Percentiles rank a stretch among this genome's conserved stretches.
Evolutionary conservation across 2,888 invertebrate species (phyloP).

Genomic region (Troides aeacus): DNA sequence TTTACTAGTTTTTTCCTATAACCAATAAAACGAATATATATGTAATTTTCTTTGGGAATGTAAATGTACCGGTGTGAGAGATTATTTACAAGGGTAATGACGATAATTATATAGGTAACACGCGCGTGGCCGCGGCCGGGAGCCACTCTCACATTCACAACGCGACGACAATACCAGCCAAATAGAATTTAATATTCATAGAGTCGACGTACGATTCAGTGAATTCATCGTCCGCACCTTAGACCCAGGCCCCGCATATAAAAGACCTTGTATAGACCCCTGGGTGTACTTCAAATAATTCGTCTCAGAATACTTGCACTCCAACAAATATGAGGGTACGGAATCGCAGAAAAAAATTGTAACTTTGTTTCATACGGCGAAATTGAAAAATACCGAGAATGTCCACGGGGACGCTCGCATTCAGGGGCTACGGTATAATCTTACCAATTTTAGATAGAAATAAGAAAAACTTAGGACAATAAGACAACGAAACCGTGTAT

Average conservation of each 20-base stretch:
- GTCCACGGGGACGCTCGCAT: slow-evolving; percentile 52
- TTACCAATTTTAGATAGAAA: slow-evolving; percentile 43
- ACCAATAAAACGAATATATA: not conserved
- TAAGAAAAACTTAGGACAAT: slow-evolving; percentile 33
- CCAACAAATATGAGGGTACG: slow-evolving; percentile 60
- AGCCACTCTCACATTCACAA: slow-evolving; percentile 62
- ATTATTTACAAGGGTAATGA: slow-evolving; percentile 17
- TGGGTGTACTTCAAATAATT: slow-evolving; percentile 73
- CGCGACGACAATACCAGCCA: slow-evolving; percentile 73
- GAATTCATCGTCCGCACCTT: slow-evolving; percentile 77
- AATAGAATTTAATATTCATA: slow-evolving; percentile 79
- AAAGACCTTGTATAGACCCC: slow-evolving; percentile 71
- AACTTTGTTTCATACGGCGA: slow-evolving; percentile 63
- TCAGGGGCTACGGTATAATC: slow-evolving; percentile 53
- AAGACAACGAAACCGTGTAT: not conserved
- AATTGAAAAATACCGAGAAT: slow-evolving; percentile 69
- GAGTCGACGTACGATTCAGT: slow-evolving; percentile 76
- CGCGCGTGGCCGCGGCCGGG: slow-evolving; percentile 40
- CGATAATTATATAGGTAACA: slow-evolving; percentile 35
- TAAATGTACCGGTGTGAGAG: not conserved
- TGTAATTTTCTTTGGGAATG: not conserved
- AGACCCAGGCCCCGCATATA: slow-evolving; percentile 72
- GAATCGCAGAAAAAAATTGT: slow-evolving; percentile 54
- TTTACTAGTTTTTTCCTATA: no score
- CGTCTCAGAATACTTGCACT: slow-evolving; percentile 69